phyloP scores from a whole-genome alignment of 2,888 invertebrate species.

The Chloroclysta siterata region DNA sequence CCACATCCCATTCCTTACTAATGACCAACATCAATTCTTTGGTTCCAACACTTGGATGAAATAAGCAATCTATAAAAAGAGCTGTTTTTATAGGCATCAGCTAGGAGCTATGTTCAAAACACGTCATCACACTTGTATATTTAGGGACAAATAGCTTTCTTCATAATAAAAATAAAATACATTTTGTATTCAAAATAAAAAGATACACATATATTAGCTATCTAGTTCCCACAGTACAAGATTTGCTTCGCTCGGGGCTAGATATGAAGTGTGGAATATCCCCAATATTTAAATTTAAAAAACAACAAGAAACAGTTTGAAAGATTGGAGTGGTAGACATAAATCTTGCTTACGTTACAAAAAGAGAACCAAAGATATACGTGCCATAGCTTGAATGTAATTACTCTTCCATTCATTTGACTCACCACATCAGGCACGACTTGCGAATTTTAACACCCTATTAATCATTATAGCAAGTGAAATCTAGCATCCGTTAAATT shows the following conservation, averaged over 20 bases:
- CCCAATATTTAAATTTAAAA: no score
- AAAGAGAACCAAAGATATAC: not conserved
- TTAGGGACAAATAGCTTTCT: not conserved
- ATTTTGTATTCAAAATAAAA: no score
- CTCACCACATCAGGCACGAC: constrained; percentile 36
- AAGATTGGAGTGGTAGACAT: not conserved
- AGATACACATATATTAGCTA: no score
- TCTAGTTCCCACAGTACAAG: no score
- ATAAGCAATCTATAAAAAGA: constrained; percentile 20
- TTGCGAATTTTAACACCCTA: constrained; percentile 53
- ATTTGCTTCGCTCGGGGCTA: no score
- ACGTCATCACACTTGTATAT: not conserved
- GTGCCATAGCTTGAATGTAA: constrained; percentile 7
- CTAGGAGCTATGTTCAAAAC: not conserved
- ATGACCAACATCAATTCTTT: constrained; percentile 30
- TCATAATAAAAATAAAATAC: not conserved
- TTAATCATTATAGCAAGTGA: constrained; percentile 50
- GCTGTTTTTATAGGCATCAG: not conserved
- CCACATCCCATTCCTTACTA: constrained; percentile 29
- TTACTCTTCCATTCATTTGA: constrained; percentile 26
- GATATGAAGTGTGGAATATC: no score
- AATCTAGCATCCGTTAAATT: constrained; percentile 39
- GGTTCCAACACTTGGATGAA: constrained; percentile 20
- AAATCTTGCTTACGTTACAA: constrained; percentile 6
- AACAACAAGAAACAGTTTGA: not conserved